These are phyloP conservation scores for Sarcophaga carnaria DNA, from an alignment of 2,888 invertebrate genomes.

Conservation along the genomic window DNA sequence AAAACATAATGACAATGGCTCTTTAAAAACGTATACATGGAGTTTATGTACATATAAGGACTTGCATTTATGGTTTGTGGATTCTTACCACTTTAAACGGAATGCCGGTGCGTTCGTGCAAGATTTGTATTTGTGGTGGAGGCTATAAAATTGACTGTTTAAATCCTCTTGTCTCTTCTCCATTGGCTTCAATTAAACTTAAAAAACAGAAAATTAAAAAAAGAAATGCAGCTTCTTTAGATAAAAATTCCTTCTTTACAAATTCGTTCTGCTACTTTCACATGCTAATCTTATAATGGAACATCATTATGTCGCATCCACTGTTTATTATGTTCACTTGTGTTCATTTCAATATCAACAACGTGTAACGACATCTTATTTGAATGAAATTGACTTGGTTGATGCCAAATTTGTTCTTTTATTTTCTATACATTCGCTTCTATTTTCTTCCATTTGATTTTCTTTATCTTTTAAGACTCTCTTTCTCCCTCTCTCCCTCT, in stretches of 20 bases:
- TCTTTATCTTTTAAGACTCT: too few species aligned
- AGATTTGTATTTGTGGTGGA: too few species aligned
- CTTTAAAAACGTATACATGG: too few species aligned
- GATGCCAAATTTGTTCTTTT: neutral
- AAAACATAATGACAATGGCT: too few species aligned
- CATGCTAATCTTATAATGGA: neutral
- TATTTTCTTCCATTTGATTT: neutral
- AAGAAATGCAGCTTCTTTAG: neutral
- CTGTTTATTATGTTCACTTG: neutral
- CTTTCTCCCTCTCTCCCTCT: too few species aligned
- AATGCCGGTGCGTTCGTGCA: too few species aligned
- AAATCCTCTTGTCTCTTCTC: too few species aligned
- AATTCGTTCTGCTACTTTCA: neutral
- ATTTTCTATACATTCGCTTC: neutral
- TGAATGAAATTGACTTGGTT: slow-evolving; percentile 1
- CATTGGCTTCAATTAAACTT: too few species aligned
- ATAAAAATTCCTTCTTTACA: neutral
- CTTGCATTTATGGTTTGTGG: too few species aligned
- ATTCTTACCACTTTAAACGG: too few species aligned
- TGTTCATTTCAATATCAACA: slow-evolving; percentile 10
- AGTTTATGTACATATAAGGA: too few species aligned
- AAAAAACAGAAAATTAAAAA: neutral
- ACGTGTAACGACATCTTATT: neutral
- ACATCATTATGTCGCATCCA: neutral
- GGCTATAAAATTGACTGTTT: too few species aligned